Evolutionary conservation across 2,113 vertebrate species (phyloP).

Genomic region (Struthidea cinerea): DNA sequence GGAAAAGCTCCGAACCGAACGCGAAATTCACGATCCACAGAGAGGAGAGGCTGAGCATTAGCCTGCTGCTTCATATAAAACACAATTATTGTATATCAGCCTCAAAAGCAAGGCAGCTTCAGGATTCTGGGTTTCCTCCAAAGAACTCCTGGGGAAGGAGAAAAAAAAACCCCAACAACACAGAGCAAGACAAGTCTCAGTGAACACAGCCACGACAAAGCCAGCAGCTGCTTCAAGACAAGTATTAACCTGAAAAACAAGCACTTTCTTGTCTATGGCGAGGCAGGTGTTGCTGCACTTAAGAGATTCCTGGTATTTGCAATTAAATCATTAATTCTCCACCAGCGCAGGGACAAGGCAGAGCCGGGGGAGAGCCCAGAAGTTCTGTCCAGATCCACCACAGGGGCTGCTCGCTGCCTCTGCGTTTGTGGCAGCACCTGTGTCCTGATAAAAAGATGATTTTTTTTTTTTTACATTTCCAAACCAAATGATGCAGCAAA

Average conservation of each 20-base stretch:
- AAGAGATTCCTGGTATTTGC: neutral
- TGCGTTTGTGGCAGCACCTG: neutral
- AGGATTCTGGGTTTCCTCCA: neutral
- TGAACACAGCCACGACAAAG: neutral
- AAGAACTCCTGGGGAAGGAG: neutral
- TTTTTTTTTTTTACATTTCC: too few relatives aligned
- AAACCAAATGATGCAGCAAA: neutral
- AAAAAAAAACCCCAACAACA: neutral
- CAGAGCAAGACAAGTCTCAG: neutral
- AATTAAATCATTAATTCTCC: neutral
- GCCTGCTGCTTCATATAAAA: neutral
- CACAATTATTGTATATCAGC: neutral
- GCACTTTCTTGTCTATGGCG: neutral
- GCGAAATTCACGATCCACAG: neutral
- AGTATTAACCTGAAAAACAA: neutral
- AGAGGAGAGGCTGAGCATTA: neutral
- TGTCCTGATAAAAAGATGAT: neutral
- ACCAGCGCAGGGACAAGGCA: neutral
- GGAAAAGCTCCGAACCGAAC: neutral
- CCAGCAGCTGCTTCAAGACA: neutral
- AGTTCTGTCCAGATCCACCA: neutral
- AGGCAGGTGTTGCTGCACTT: neutral
- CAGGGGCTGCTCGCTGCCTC: accelerated
- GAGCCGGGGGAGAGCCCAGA: neutral
- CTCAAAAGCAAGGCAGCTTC: neutral